Evolutionary conservation across 2,113 vertebrate genomes (phyloP), one percentile per base, ranked within the genome.

Genomic region (Thermophis baileyi): DNA sequence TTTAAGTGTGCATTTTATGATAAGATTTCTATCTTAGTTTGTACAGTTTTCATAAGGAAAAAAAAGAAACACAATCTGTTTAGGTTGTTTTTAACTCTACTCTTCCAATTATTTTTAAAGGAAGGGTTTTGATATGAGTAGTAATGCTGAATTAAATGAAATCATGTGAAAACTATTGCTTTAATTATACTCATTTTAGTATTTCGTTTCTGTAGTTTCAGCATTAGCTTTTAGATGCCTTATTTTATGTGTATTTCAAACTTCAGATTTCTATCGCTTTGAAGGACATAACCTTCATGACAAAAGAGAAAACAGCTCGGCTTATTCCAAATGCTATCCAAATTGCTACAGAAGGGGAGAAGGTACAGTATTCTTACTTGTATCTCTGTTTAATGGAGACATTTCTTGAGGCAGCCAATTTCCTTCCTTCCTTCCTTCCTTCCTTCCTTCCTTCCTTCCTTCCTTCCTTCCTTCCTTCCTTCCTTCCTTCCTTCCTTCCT

Each of bases 251-350:
- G 94, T 95, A 25, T 96, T 94, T 93, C 89, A 53, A 60, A 93
- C 22, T 93, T 90, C 95, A 99, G 99, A 98, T 99, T 95, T 97
- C 96, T 85, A 94, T 99, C 94, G 96, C 96, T 63, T 98, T 99
- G 93, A 98, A 98, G 96, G 98, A 99, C 92, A 97, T 99, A 95
- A 98, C 95, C 14, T 96, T 98, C 60, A 97, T 99, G 97, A 98
- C 98, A 55, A 98, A 98, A 96, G 99, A 99, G 97, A 99, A 99
- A 96, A 99, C 98, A 0, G 99, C 99, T 91, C 98, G 98, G 35
- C 97, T 98, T 93, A 99, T 99, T 95, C 99, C 98, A 95, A 99
- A 99, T 89, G 98, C 99, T 92, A 99, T 99, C 95, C 99, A 99
- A 97, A 97, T 99, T 95, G 96, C 96, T 96, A 98, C 98, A 1